Evolutionary conservation across 2,888 invertebrate genomes (phyloP).

Genomic region (Mamestra brassicae): DNA sequence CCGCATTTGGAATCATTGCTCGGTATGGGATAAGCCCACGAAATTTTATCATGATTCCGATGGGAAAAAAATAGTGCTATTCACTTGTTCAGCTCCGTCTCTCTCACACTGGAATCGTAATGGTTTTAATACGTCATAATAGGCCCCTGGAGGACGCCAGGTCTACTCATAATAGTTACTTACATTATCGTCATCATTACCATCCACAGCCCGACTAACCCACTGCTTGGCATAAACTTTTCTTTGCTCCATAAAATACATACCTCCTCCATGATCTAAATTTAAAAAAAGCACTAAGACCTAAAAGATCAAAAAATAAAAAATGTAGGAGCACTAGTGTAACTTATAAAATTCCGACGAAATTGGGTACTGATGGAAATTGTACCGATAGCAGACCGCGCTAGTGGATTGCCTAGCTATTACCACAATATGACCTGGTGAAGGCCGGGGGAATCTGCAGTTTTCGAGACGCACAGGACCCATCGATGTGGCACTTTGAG

Average conservation of each 20-base stretch:
- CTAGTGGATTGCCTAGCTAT: neutral
- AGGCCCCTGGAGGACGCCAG: too few species aligned
- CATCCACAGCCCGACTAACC: neutral
- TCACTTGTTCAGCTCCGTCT: too few species aligned
- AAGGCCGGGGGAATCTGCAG: too few species aligned
- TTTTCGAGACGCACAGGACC: too few species aligned
- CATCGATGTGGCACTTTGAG: too few species aligned
- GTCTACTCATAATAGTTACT: neutral
- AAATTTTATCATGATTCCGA: too few species aligned
- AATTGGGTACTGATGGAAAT: neutral
- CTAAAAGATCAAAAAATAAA: neutral
- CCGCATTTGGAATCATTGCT: too few species aligned
- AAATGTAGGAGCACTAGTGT: neutral
- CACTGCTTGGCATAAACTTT: neutral
- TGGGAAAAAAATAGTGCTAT: too few species aligned
- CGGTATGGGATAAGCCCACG: too few species aligned
- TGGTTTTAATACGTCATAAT: too few species aligned
- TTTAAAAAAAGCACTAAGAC: neutral
- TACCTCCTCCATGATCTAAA: neutral
- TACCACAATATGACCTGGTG: too few species aligned
- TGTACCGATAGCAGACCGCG: neutral
- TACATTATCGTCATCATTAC: neutral
- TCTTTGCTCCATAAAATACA: neutral
- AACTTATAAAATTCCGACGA: neutral
- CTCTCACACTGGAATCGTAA: too few species aligned